Evolutionary conservation across 2,888 invertebrate species (phyloP).

Genomic region (Amblyjoppa fuscipennis): DNA sequence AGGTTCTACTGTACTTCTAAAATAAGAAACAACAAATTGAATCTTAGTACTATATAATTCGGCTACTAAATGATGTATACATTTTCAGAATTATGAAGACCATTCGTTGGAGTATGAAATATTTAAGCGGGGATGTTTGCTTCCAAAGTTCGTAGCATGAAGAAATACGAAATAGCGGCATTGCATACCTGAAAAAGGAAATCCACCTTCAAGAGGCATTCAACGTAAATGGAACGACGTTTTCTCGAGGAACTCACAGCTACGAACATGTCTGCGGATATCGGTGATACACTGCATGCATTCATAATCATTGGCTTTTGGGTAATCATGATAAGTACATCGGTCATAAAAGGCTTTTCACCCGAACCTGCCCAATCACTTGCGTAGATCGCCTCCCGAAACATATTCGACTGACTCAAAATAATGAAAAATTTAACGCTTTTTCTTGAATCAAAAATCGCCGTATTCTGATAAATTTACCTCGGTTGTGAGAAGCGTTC

Average conservation of each 20-base stretch:
- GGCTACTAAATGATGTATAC: no score
- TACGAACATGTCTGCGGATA: conserved; percentile 36
- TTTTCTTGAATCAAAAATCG: not conserved
- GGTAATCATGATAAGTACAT: conserved; percentile 30
- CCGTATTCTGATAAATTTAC: conserved; percentile 34
- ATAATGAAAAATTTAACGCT: not conserved
- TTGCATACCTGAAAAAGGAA: conserved; percentile 11
- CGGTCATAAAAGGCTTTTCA: conserved; percentile 25
- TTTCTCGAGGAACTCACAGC: not conserved
- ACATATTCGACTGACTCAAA: conserved; percentile 18
- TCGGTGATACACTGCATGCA: conserved; percentile 41
- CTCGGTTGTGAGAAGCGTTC: conserved; percentile 51
- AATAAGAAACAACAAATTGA: no score
- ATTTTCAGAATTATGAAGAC: no score
- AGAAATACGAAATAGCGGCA: conserved; percentile 43
- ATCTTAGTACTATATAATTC: no score
- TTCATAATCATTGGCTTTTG: conserved; percentile 18
- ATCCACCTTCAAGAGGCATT: not conserved
- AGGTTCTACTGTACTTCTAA: no score
- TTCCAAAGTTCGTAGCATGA: conserved; percentile 35
- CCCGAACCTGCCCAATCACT: conserved; percentile 32
- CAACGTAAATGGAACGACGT: no score
- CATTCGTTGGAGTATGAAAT: not conserved
- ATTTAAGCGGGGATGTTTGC: not conserved
- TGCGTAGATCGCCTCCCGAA: conserved; percentile 34